Percentiles rank a stretch among this genome's conserved stretches.
phyloP scores from a whole-genome alignment of 2,888 invertebrate species.

The Agrochola litura region DNA sequence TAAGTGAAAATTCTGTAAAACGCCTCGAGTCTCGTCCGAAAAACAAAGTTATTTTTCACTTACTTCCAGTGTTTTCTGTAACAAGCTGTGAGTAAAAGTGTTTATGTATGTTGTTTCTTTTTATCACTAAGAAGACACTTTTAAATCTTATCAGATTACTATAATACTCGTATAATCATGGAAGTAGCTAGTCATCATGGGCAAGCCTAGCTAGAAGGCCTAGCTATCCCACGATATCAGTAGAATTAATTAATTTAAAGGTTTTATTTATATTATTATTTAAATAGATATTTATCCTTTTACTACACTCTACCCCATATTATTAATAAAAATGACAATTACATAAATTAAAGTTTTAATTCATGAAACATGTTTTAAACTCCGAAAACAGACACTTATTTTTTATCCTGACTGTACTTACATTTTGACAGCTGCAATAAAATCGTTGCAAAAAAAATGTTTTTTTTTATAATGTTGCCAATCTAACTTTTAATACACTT shows the following conservation, averaged over 20 bases:
- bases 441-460: background rate
- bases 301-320: too few species aligned
- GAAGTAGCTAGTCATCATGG: background rate
- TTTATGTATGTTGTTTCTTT: background rate
- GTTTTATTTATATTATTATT: background rate
- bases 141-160: background rate
- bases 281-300: too few species aligned
- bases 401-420: background rate
- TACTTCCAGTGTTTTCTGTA: background rate
- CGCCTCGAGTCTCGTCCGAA: background rate
- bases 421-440: background rate
- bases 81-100: background rate
- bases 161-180: background rate
- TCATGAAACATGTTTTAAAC: background rate
- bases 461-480: too few species aligned
- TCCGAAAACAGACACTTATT: background rate
- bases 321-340: background rate
- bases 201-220: background rate
- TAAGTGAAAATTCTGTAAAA: constrained; percentile 9
- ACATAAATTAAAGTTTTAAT: background rate
- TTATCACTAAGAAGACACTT: background rate
- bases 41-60: background rate
- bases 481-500: too few species aligned
- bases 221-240: background rate
- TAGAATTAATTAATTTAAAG: background rate